Base-by-base conservation (phyloP, 2,113 vertebrate species). In the Pituophis catenifer region DNA sequence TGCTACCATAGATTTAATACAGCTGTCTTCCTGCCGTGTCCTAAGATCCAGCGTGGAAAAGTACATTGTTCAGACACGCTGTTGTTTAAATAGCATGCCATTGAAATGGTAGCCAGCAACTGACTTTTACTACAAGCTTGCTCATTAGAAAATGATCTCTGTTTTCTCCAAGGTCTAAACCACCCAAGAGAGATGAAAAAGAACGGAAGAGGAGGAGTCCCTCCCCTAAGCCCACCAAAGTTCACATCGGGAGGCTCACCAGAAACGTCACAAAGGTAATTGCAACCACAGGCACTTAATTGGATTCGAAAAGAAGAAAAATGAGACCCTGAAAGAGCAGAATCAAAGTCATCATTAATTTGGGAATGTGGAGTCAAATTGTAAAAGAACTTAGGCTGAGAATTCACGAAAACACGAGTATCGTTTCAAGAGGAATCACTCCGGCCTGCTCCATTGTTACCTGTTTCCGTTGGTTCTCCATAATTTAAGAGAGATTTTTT, bases 141-240 rank as follows among this genome's bases (percentile, higher is more conserved):
- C 81, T 24, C 70, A 7, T 11, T 1, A 44, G 19, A 11, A 65
- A 93, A 65, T 12, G 1, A 90, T 95, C 90, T 95, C 44, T 87
- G 2, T 91, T 15, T 86, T 90, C 8, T 17, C 44, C 93, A 89
- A 99, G 99, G 95, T 99, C 99, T 58, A 99, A 99, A 95, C 99
- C 98, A 86, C 99, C 99, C 94, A 99, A 99, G 95, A 98, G 98
- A 96, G 99, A 99, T 92, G 99, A 99, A 81, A 99, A 99, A 93
- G 99, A 99, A 91, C 97, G 99, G 52, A 98, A 99, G 95, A 98
- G 98, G 92, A 97, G 99, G 93, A 99, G 99, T 93, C 99, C 99
- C 0, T 99, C 99, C 3, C 99, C 99, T 1, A 98, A 98, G 94
- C 99, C 99, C 89, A 99, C 99, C 2, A 99, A 99, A 96, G 98